Evolutionary conservation across 2,797 vertebrate genomes (phyloP), one percentile per base, ranked within the genome.

Genomic region (Gastrophryne carolinensis): DNA sequence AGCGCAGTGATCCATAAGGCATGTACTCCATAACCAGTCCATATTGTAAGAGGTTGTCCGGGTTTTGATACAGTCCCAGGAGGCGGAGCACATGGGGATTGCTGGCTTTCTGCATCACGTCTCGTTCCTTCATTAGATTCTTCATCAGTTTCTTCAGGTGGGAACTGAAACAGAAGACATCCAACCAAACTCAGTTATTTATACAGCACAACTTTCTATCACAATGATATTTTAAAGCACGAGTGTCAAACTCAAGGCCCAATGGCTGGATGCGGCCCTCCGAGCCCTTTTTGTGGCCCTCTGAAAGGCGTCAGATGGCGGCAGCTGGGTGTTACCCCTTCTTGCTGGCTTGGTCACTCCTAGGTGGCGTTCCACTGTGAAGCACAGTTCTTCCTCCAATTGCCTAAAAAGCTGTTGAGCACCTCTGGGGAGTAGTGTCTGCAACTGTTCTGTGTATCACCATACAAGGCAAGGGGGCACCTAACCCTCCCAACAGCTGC

Each of bases 1-100:
- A 24, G 21, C 21, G 66, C 5, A 76, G 60, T 41, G 65, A 54
- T 3, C 74, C 74, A 35, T 63, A 11, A 4, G 74, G 74, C 74
- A 76, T 70, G 49, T 76, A 76, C 57, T 76, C 65, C 74, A 76
- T 76, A 26, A 76, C 49, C 23, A 76, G 58, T 15, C 74, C 74
- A 63, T 63, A 12, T 19, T 76, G 34, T 1, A 21, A 3, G 34
- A 56, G 19, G 7, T 15, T 15, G 44, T 76, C 57, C 21, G 5
- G 11, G 23, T 62, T 76, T 49, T 70, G 34, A 19, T 76, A 70
- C 5, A 76, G 19, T 4, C 57, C 74, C 8, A 76, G 35, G 15
- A 76, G 57, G 26, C 49, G 74, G 8, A 76, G 66, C 15, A 76
- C 57, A 12, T 63, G 2, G 10, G 74, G 44, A 10, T 56, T 52